These are phyloP conservation scores for Chouioia cunea DNA, from an alignment of 2,888 invertebrate species.

Conservation along the genomic window DNA sequence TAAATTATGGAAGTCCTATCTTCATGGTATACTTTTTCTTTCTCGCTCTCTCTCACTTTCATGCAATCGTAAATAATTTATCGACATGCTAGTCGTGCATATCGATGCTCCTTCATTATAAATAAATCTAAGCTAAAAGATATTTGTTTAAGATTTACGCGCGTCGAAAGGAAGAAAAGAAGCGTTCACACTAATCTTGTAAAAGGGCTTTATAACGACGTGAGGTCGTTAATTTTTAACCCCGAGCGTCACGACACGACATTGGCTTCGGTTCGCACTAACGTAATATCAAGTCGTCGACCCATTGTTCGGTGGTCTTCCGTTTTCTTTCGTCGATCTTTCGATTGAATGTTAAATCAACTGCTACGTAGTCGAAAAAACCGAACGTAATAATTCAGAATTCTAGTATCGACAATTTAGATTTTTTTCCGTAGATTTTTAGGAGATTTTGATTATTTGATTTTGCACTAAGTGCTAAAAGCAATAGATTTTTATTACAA, in stretches of 20 bases:
- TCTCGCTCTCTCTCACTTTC: background rate
- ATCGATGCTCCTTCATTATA: constrained; percentile 34
- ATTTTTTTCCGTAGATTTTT: background rate
- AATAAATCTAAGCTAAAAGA: constrained; percentile 24
- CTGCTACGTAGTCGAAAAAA: too few relatives aligned
- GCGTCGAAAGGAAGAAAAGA: constrained; percentile 33
- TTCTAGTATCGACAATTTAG: too few relatives aligned
- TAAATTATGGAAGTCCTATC: constrained; percentile 47
- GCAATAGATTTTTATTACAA: too few relatives aligned
- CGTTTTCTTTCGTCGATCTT: constrained; percentile 14
- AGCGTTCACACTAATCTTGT: constrained; percentile 53
- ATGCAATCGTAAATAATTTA: constrained; percentile 26
- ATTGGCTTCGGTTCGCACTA: constrained; percentile 58
- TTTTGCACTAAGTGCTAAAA: too few relatives aligned
- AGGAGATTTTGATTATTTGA: background rate
- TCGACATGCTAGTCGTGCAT: constrained; percentile 36
- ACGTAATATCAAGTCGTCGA: constrained; percentile 62
- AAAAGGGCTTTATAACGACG: constrained; percentile 53
- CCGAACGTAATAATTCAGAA: too few relatives aligned
- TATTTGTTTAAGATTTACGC: background rate
- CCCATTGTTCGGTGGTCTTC: constrained; percentile 45
- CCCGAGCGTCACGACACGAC: constrained; percentile 44
- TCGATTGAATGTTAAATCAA: background rate
- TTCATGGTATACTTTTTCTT: constrained; percentile 19
- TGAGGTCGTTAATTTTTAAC: constrained; percentile 50